Evolutionary conservation across 1,140 invertebrate genomes (phyloP), one percentile per base, ranked within the genome.

Genomic region (Euwallacea similis): DNA sequence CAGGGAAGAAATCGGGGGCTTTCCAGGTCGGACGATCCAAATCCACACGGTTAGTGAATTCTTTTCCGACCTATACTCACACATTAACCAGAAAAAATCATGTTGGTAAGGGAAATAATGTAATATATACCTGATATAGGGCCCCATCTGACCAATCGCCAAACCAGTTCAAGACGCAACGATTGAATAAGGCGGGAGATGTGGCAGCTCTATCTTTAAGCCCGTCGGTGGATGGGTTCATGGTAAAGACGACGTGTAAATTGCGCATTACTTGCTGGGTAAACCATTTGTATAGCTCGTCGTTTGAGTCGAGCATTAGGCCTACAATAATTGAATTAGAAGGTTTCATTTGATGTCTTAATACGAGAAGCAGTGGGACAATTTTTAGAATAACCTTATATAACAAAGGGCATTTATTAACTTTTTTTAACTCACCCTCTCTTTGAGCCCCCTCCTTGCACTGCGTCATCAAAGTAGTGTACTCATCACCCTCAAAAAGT

Each of bases 131-230:
- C 85, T 98, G 96, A 87, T 95, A 99, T 7, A 99, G 84, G 1
- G 98, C 96, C 10, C 94, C 93, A 81, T 98, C 95, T 9, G 96
- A 97, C 98, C 98, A 99, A 84, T 99, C 98, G 0, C 98, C 98
- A 82, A 99, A 99, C 98, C 98, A 99, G 83, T 99, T 99, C 47
- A 99, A 87, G 0, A 99, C 98, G 84, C 98, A 99, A 81, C 98
- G 89, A 86, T 99, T 99, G 86, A 99, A 99, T 15, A 99, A 85
- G 21, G 98, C 98, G 63, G 98, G 98, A 2, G 97, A 99, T 0
- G 98, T 99, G 3, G 98, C 94, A 2, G 98, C 98, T 69, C 97
- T 87, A 84, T 99, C 98, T 82, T 99, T 98, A 6, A 99, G 86
- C 0, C 97, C 98, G 81, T 99, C 96, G 0, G 95, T 95, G 4